These are phyloP conservation scores for Myzus persicae DNA, from an alignment of 1,140 invertebrate species.

Conservation along the genomic window DNA sequence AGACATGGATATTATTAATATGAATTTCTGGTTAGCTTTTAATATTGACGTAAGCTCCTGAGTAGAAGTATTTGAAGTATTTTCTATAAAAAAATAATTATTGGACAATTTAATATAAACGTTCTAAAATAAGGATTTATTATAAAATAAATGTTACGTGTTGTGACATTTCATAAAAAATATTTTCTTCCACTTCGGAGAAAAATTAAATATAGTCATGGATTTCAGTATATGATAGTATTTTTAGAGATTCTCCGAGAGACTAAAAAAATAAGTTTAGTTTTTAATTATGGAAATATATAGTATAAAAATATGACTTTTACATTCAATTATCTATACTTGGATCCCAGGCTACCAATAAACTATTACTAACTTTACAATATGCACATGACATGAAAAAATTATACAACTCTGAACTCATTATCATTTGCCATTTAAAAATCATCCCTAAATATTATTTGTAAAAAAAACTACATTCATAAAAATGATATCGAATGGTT, in stretches of 20 bases:
- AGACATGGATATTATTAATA: background rate
- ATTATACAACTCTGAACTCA: too few relatives aligned
- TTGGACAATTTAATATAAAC: background rate
- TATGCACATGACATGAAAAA: too few relatives aligned
- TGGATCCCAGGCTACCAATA: too few relatives aligned
- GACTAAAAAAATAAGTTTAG: background rate
- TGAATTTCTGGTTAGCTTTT: background rate
- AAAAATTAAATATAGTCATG: background rate
- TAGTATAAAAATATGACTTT: background rate
- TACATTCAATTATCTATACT: background rate
- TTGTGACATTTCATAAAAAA: background rate
- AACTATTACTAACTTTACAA: too few relatives aligned
- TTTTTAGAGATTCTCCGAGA: background rate
- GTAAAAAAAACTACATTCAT: too few relatives aligned
- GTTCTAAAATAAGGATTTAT: background rate
- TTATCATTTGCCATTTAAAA: too few relatives aligned
- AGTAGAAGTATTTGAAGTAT: background rate
- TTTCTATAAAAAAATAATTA: background rate
- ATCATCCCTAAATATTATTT: too few relatives aligned
- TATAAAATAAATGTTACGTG: too few relatives aligned
- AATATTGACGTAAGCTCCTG: background rate
- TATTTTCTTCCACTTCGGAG: background rate
- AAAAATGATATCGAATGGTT: too few relatives aligned
- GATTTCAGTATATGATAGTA: background rate
- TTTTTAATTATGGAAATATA: background rate